Percentiles rank a stretch among this genome's conserved stretches.
Conservation (phyloP, 2,797 vertebrate species). For the Pangasius krempfi region DNA sequence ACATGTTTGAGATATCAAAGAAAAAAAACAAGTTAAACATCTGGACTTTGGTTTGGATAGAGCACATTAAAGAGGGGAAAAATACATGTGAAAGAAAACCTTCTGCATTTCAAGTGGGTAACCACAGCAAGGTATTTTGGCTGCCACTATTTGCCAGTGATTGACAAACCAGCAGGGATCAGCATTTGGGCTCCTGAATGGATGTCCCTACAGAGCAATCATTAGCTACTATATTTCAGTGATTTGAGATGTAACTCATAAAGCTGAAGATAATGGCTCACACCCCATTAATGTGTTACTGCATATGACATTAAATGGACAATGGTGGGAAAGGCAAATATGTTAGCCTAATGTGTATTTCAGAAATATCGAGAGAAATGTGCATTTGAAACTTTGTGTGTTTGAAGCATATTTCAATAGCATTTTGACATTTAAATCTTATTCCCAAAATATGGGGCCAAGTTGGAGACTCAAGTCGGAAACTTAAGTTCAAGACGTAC, state of each 20-base stretch:
- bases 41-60: constrained; percentile 75
- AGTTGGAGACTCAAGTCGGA: neutral
- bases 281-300: constrained; percentile 29
- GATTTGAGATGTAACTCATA: constrained; percentile 35
- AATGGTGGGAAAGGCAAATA: constrained; percentile 37
- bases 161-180: constrained; percentile 70
- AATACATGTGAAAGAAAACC: constrained; percentile 66
- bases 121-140: constrained; percentile 74
- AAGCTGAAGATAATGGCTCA: constrained; percentile 40
- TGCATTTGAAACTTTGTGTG: neutral
- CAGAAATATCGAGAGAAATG: constrained; percentile 17
- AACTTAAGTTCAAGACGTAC: constrained; percentile 4
- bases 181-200: constrained; percentile 50
- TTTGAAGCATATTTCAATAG: neutral
- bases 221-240: constrained; percentile 62
- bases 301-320: constrained; percentile 24
- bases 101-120: constrained; percentile 70
- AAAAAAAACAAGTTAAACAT: constrained; percentile 75
- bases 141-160: constrained; percentile 72
- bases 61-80: constrained; percentile 63
- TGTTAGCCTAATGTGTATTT: constrained; percentile 25
- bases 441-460: neutral
- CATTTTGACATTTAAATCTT: neutral
- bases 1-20: constrained; percentile 61
- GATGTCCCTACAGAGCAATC: constrained; percentile 65